Evolutionary conservation across 2,888 invertebrate species (phyloP).

Genomic region (Chelonus formosanus): DNA sequence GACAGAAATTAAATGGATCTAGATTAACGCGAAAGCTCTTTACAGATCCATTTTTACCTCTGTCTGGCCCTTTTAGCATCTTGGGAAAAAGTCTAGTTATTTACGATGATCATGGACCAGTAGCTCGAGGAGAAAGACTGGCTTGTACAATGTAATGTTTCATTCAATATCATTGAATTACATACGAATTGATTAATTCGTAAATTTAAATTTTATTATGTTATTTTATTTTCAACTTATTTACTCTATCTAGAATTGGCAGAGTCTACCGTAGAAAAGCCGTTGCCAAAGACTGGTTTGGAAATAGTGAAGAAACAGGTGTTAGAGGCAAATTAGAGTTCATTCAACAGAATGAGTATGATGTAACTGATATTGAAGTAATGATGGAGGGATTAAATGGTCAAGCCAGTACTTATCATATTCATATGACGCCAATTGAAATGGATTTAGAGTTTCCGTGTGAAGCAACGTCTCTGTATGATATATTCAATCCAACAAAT

Average conservation of each 20-base stretch:
- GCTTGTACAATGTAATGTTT: constrained; percentile 82
- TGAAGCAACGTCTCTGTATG: constrained; percentile 81
- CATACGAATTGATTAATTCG: neutral
- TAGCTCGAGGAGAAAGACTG: constrained; percentile 86
- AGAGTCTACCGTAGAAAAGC: constrained; percentile 82
- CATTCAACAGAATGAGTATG: constrained; percentile 86
- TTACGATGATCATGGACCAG: constrained; percentile 87
- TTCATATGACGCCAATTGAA: constrained; percentile 85
- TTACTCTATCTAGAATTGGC: constrained; percentile 70
- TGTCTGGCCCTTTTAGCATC: constrained; percentile 79
- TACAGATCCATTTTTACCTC: constrained; percentile 79
- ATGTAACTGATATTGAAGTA: constrained; percentile 81
- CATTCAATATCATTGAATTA: neutral
- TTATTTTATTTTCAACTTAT: constrained; percentile 21
- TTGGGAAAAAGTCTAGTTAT: constrained; percentile 86
- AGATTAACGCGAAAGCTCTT: constrained; percentile 78
- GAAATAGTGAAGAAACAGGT: constrained; percentile 75
- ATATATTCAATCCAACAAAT: constrained; percentile 86
- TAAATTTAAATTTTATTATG: neutral
- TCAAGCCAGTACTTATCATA: constrained; percentile 78
- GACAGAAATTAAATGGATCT: constrained; percentile 73
- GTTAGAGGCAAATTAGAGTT: constrained; percentile 83
- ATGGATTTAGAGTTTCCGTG: constrained; percentile 88
- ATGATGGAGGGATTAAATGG: constrained; percentile 75
- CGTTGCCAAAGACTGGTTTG: constrained; percentile 88